Base-by-base conservation (phyloP, 2,888 invertebrate genomes). In the Drosophila setosimentum region DNA sequence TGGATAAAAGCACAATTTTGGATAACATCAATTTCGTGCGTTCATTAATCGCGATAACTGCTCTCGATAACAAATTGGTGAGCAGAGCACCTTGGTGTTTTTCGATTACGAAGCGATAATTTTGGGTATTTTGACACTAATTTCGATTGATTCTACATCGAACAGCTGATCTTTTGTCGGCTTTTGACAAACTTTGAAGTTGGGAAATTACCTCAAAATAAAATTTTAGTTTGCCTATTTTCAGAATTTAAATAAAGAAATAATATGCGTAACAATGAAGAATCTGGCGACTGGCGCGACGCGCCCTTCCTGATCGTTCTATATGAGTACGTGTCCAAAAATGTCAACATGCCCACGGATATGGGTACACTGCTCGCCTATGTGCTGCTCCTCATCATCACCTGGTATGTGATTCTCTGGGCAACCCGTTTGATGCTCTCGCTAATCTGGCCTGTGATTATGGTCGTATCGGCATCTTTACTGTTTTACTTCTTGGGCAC, bases 371-470 rank as follows among this genome's bases (percentile, higher is more conserved):
- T 90, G 27, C 54, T 91, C 13, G 82, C 79, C 4, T 91, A 88
- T 53, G 40, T 91, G n/a, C 27, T 76, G 1, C 42, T 92, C 0
- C 67, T 91, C 5, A 21, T 91, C 1, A 49, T 90, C n/a, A 75
- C 80, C 0, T 92, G 91, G 90, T 91, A 87, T 63, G 59, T 74
- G 13, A 21, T 91, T 3, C 29, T 89, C 2, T 90, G 82, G 75
- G 35, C 75, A 4, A 54, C 80, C 4, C 88, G 88, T 11, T 72
- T 86, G 21, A 13, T 91, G 40, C 21, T 92, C n/a, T 81, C 81
- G 2, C 74, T 92, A 6, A 72, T 91, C n/a, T 87, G 87, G 87
- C 91, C 91, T 29, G 54, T 89, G 27, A 68, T 91, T 21, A 33
- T 90, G 6, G 76, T 85, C 35, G 62, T 77, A 29, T 55, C 73